Evolutionary conservation across 2,797 vertebrate species (phyloP), one percentile per base, ranked within the genome.

Genomic region (Sarcoramphus papa): DNA sequence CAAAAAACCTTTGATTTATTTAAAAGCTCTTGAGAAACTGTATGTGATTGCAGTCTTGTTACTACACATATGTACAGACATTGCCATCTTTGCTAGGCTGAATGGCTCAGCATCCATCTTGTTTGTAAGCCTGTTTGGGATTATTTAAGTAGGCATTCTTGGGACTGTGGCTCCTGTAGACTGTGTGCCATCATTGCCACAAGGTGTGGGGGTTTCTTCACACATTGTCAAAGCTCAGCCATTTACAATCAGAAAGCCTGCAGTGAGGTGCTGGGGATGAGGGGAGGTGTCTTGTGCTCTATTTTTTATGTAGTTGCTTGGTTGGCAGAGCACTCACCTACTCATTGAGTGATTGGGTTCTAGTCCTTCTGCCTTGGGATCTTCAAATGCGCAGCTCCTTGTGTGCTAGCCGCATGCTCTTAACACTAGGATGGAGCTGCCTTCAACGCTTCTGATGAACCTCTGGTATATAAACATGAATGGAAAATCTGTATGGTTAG

Each of bases 51-150:
- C 40, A 56, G 14, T 70, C 28, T 56, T 84, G 28, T 51, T 56
- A 8, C 18, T 56, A 7, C 31, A 15, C 2, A 1, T 50, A 4
- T 7, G 12, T 35, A 10, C 0, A 8, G 56, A 40, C 12, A 6
- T 37, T 48, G 24, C 37, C 14, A 5, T 57, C 31, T 51, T 64
- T 85, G 17, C 54, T 43, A 37, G 79, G 41, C 62, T 13, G 23
- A 83, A 48, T 35, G 27, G 8, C 50, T 93, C 43, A n/a, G n/a
- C n/a, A 14, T 64, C 72, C 17, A 2, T 60, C 37, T 65, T 57
- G 7, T 93, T 87, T 70, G 37, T 88, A 10, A 83, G 60, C 51
- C 64, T 69, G 17, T 47, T 82, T 41, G 30, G 37, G 28, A 43
- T 91, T 40, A 77, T 18, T 30, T 72, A 43, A 85, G 31, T 12